phyloP scores from a whole-genome alignment of 2,797 vertebrate genomes.

The Sebastes hubbsi region DNA sequence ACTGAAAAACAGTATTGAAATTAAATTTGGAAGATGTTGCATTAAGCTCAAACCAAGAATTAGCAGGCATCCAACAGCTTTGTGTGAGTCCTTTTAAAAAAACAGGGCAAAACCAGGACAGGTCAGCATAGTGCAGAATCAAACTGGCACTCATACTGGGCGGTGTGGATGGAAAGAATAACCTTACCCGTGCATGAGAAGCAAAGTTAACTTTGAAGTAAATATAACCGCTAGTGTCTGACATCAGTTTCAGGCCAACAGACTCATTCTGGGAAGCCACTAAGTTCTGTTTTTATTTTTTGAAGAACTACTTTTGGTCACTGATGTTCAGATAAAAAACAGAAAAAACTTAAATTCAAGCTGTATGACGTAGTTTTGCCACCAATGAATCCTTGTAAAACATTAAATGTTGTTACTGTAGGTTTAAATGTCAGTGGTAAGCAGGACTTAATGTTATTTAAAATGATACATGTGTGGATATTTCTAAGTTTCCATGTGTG shows the following conservation, averaged over 20 bases:
- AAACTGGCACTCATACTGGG: conserved; percentile 18
- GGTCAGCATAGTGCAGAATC: conserved; percentile 41
- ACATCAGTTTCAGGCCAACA: conserved; percentile 2
- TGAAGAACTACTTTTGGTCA: background rate
- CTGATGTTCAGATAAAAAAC: background rate
- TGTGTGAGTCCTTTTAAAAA: background rate
- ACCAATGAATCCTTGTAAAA: background rate
- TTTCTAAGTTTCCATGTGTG: background rate
- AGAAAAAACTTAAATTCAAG: background rate
- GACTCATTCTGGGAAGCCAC: conserved; percentile 19
- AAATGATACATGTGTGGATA: background rate
- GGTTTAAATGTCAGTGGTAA: background rate
- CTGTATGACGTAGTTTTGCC: background rate
- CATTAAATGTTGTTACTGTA: background rate
- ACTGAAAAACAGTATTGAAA: background rate
- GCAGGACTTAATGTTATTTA: background rate
- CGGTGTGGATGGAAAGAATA: conserved; percentile 58
- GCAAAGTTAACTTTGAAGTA: conserved; percentile 12
- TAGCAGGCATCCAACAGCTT: background rate
- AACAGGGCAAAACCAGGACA: conserved; percentile 26
- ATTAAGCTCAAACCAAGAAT: background rate
- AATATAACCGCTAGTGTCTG: conserved; percentile 19
- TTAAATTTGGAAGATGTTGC: background rate
- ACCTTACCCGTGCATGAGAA: conserved; percentile 13
- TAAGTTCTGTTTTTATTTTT: background rate